Percentiles rank a stretch among this genome's conserved stretches.
Evolutionary conservation across 2,888 invertebrate genomes (phyloP).

Genomic region (Notocelia uddmanniana): DNA sequence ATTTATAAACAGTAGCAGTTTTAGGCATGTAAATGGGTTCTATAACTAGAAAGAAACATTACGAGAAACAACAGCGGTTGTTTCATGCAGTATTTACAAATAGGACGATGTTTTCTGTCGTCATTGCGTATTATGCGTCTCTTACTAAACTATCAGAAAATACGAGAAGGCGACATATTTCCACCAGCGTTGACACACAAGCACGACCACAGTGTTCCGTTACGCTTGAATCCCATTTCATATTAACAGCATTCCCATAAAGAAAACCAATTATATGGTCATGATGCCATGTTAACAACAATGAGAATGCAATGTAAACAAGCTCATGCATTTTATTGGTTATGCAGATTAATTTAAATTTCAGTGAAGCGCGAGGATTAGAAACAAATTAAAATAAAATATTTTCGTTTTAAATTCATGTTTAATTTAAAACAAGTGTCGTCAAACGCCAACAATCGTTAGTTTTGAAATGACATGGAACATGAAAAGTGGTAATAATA

Average conservation of each 20-base stretch:
- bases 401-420: not conserved
- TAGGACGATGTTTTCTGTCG: slow-evolving; percentile 33
- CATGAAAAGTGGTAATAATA: no score
- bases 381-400: slow-evolving; percentile 2
- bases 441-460: not conserved
- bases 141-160: slow-evolving; percentile 27
- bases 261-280: slow-evolving; percentile 80
- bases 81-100: slow-evolving; percentile 38
- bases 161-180: slow-evolving; percentile 33
- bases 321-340: slow-evolving; percentile 18
- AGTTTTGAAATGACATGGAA: not conserved
- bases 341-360: slow-evolving; percentile 25
- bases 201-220: slow-evolving; percentile 45
- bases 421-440: not conserved
- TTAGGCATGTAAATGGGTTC: slow-evolving; percentile 32
- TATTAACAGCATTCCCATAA: slow-evolving; percentile 73
- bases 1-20: slow-evolving; percentile 33
- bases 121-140: slow-evolving; percentile 27
- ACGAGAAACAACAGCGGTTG: slow-evolving; percentile 32
- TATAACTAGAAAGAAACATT: slow-evolving; percentile 41
- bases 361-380: not conserved
- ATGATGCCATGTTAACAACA: slow-evolving; percentile 64
- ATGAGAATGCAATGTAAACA: slow-evolving; percentile 52
- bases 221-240: slow-evolving; percentile 64
- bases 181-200: slow-evolving; percentile 9